Evolutionary conservation across 2,797 vertebrate genomes (phyloP), one percentile per base, ranked within the genome.

Genomic region (Protonibea diacanthus): DNA sequence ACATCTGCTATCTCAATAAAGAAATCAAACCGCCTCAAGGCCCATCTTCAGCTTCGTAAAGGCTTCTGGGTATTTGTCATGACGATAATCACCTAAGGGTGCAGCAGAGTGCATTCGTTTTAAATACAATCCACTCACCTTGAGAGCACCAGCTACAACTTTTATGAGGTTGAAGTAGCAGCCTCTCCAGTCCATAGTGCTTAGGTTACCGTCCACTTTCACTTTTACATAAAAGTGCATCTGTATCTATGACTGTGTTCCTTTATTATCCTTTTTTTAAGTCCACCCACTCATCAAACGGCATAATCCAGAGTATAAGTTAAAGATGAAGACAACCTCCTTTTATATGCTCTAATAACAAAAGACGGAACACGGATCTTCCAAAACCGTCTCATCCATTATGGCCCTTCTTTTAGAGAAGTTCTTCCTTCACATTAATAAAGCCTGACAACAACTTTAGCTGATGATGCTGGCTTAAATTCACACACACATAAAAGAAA

Each of bases 31-130:
- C 33, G 61, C 47, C 55, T 70, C 57, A 67, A 55, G 70, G 42
- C 23, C 14, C 21, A 61, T 67, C 38, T 10, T 51, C 4, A 9
- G 0, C 45, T 12, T 72, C 29, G 4, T 23, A 67, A 78, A 76
- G 40, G 72, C 59, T 75, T 71, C n/a, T 66, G 49, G n/a, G 55
- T 80, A 61, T 80, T 80, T 66, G 78, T 21, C 25, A 49, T 0
- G 5, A 42, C 40, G 67, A 71, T 56, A 64, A 63, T 25, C 8
- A 38, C 8, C 33, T 38, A 38, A 38, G 45, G 70, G 20, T 27
- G 63, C 48, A 71, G 59, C 48, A 29, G 52, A 63, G 63, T 23
- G 60, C 48, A 56, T 42, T 69, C 0, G 0, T 38, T 27, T 76
- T 12, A 55, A 73, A 63, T 25, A 64, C 40, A 51, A 60, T 47